These are phyloP conservation scores for Liasis olivaceus DNA, from an alignment of 2,797 vertebrate species.

Conservation along the genomic window DNA sequence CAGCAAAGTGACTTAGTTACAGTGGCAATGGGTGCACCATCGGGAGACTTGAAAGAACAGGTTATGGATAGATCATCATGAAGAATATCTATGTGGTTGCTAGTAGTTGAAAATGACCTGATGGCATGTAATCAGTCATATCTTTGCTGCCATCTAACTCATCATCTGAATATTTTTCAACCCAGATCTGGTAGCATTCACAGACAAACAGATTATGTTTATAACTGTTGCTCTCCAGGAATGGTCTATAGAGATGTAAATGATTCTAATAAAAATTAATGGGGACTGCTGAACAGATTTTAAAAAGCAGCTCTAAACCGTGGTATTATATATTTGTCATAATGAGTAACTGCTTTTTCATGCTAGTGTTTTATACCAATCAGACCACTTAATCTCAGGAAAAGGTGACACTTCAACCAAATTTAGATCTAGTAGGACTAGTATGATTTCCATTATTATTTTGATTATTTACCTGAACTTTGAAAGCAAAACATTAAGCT, in stretches of 20 bases:
- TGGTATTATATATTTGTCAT: not conserved
- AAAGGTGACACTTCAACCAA: not conserved
- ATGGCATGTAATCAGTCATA: too few species aligned
- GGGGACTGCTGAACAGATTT: not conserved
- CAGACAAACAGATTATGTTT: too few species aligned
- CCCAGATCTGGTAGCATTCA: not conserved
- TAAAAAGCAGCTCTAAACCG: not conserved
- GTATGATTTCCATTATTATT: not conserved
- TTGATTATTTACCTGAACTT: not conserved
- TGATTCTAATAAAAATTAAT: not conserved
- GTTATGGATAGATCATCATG: too few species aligned
- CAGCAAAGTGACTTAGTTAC: too few species aligned
- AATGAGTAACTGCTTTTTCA: not conserved
- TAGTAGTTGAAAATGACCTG: too few species aligned
- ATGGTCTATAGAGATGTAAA: too few species aligned
- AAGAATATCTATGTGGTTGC: too few species aligned
- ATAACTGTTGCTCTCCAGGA: not conserved
- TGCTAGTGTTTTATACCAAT: not conserved
- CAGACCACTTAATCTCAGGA: not conserved
- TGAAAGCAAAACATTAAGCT: not conserved
- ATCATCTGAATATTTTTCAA: too few species aligned
- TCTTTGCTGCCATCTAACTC: too few species aligned
- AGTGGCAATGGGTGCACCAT: too few species aligned
- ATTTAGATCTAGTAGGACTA: not conserved
- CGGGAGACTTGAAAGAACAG: too few species aligned